Percentiles rank a stretch among this genome's conserved stretches.
Evolutionary conservation across 2,888 invertebrate genomes (phyloP).

Genomic region (Caenorhabditis virilis): DNA sequence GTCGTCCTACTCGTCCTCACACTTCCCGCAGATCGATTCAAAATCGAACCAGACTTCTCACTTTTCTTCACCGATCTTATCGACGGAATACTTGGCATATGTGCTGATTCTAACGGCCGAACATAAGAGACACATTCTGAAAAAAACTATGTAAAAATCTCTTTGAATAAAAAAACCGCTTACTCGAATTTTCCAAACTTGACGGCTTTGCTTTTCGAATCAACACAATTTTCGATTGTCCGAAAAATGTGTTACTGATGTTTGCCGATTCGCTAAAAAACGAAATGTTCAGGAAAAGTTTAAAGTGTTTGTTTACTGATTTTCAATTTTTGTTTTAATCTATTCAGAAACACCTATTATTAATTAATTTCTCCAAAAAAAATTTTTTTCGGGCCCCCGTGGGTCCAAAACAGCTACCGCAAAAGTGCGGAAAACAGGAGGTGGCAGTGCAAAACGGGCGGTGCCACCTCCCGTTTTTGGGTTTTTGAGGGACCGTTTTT

Average conservation of each 20-base stretch:
- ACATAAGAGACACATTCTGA: conserved; percentile 8
- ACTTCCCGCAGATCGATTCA: not conserved
- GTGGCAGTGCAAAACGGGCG: no score
- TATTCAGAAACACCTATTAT: no score
- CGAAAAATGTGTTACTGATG: conserved; percentile 12
- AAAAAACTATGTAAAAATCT: not conserved
- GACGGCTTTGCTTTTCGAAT: conserved; percentile 12
- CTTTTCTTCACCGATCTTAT: not conserved
- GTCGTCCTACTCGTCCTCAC: not conserved
- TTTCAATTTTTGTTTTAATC: no score
- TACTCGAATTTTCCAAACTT: not conserved
- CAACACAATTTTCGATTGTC: conserved; percentile 23
- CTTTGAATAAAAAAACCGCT: not conserved
- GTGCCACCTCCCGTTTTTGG: no score
- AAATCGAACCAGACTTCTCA: not conserved
- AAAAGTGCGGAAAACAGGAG: no score
- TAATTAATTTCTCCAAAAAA: no score
- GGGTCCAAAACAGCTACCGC: no score
- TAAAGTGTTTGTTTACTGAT: no score
- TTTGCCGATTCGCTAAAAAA: not conserved
- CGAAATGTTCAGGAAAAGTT: no score
- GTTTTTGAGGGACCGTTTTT: no score
- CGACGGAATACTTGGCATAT: conserved; percentile 21
- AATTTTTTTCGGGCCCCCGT: no score
- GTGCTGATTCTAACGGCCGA: conserved; percentile 24